Evolutionary conservation across 2,888 invertebrate species (phyloP), one percentile per base, ranked within the genome.

Genomic region (Rugalucina vietnamica): DNA sequence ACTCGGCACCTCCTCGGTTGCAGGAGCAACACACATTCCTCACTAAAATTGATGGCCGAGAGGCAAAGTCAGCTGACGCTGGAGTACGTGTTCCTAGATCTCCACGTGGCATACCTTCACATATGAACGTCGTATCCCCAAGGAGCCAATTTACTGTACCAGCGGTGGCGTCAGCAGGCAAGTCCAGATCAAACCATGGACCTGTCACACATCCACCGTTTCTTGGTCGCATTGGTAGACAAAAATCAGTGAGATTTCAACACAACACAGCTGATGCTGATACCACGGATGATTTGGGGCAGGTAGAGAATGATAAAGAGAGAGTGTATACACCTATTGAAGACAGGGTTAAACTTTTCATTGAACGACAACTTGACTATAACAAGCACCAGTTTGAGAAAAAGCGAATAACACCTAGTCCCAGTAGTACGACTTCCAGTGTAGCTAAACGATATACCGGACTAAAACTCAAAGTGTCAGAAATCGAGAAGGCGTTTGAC

Each of bases 401-500:
- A 27, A 18, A 8, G 10, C 60, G 60, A 2, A 29, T 3, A 3
- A 60, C 29, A 8, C 29, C 60, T 27, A 60, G 60, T 60, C 29
- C 24, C 4, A 60, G 60, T 29, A 3, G 27, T 1, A 27, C 60
- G 3, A 12, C 12, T 21, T 24, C 27, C 5, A 60, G 60, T 60
- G 29, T 60, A 18, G 14, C 70, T 36, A 14, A 18, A 32, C 3
- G 81, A 60, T 82, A 87, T 34, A 72, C 72, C 0, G 82, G 76
- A 10, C 60, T 88, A 0, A 80, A 82, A 1, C 29, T 89, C 3
- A 89, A 90, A 69, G 82, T 86, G 21, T 37, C 79, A 21, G 85
- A 85, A 72, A 69, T 92, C 14, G 89, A 90, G 74, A 79, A 57
- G 12, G 91, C 91, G 10, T 92, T 92, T 78, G 89, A 92, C 72